Conservation (phyloP, 2,113 vertebrate genomes). For the Morone saxatilis region DNA sequence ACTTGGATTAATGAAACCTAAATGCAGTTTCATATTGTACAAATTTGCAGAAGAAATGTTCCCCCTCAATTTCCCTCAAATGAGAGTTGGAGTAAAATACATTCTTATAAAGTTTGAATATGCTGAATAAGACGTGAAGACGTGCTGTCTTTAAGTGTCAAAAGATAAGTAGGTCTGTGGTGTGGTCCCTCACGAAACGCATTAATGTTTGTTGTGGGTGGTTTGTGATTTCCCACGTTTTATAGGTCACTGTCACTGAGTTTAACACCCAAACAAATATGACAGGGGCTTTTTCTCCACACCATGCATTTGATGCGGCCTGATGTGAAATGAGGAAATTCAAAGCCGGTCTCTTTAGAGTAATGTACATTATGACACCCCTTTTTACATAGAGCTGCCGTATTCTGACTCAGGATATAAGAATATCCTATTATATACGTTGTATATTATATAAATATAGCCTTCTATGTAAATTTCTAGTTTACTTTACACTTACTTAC, state of each 20-base stretch:
- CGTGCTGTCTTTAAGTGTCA: background rate
- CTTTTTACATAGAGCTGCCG: no score
- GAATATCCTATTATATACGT: no score
- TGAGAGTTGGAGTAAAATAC: background rate
- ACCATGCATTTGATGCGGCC: background rate
- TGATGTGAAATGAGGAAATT: background rate
- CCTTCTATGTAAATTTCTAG: background rate
- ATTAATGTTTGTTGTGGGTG: conserved; percentile 32
- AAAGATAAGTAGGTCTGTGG: background rate
- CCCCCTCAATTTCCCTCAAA: fast-evolving
- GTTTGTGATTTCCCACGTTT: conserved; percentile 59
- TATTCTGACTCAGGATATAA: no score
- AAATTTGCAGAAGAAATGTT: background rate
- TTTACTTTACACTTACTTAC: background rate
- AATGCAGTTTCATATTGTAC: background rate
- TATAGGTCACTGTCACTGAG: conserved; percentile 43
- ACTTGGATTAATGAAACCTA: conserved; percentile 10
- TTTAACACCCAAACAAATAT: conserved; percentile 16
- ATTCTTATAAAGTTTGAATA: no score
- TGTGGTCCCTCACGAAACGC: conserved; percentile 6
- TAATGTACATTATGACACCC: background rate
- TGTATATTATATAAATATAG: background rate
- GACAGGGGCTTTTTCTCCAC: conserved; percentile 62
- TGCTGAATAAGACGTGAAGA: background rate
- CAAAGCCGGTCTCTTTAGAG: background rate